Conservation (phyloP, 2,113 vertebrate genomes). For the Anarrhichthys ocellatus region DNA sequence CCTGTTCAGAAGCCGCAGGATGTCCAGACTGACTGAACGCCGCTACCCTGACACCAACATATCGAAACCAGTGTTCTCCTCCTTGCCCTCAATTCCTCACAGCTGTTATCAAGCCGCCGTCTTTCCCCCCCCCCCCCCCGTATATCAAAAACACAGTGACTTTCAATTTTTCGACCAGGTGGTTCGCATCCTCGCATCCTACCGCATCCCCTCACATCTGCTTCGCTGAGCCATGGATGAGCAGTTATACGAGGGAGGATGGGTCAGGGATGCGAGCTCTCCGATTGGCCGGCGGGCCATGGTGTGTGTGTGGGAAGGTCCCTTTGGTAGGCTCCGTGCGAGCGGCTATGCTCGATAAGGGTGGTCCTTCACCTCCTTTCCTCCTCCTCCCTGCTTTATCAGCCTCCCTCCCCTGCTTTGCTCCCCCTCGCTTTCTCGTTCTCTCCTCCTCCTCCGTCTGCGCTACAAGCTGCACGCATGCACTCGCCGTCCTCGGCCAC, state of each 20-base stretch:
- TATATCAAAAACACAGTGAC: conserved; percentile 5
- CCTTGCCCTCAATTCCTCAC: not conserved
- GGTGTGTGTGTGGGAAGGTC: conserved; percentile 79
- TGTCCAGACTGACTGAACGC: conserved; percentile 28
- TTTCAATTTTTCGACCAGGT: conserved; percentile 38
- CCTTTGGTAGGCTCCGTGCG: conserved; percentile 67
- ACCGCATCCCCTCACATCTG: conserved; percentile 72
- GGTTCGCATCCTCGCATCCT: conserved; percentile 48
- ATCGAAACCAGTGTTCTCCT: not conserved
- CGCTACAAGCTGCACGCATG: conserved; percentile 47
- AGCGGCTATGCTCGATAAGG: conserved; percentile 66
- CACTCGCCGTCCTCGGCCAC: conserved; percentile 11
- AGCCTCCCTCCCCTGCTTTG: conserved; percentile 40
- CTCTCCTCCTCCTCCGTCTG: conserved; percentile 45
- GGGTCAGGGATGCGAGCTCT: conserved; percentile 68
- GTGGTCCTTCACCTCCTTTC: conserved; percentile 72
- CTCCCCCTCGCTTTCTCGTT: conserved; percentile 32
- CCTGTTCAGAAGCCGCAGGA: conserved; percentile 13
- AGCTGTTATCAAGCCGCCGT: not conserved
- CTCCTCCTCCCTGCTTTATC: conserved; percentile 47
- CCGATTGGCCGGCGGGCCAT: conserved; percentile 72
- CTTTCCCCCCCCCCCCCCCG: not conserved
- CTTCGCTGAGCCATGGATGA: conserved; percentile 69
- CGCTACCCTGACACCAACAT: not conserved
- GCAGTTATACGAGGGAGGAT: conserved; percentile 78